These are phyloP conservation scores for Branchinecta lynchi DNA, from an alignment of 1,140 invertebrate genomes.

Conservation along the genomic window DNA sequence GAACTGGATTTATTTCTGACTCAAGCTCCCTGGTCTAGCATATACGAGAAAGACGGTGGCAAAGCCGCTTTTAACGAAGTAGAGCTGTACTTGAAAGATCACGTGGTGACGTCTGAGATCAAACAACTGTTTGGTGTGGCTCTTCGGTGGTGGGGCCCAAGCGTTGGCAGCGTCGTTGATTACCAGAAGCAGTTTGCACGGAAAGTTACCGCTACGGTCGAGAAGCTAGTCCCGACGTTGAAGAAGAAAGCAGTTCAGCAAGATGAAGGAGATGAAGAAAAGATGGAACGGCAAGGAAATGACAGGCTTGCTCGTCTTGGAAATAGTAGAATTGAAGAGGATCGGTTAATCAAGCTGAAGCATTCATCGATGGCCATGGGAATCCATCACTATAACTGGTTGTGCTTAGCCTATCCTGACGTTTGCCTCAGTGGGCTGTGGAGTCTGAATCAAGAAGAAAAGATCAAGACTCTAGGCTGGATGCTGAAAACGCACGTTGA, in stretches of 20 bases:
- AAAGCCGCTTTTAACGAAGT: constrained; percentile 7
- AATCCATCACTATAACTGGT: constrained; percentile 5
- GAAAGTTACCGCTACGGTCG: neutral
- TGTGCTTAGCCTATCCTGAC: neutral
- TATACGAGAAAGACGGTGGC: neutral
- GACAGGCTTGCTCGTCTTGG: neutral
- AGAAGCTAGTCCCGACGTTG: neutral
- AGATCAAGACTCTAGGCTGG: constrained; percentile 14
- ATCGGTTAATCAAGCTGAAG: neutral
- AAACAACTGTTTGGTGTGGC: no score
- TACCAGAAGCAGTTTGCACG: neutral
- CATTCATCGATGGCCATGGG: neutral
- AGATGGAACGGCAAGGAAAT: neutral
- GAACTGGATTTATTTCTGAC: neutral
- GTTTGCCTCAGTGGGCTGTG: constrained; percentile 2
- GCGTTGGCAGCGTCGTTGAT: neutral
- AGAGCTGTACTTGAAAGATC: neutral
- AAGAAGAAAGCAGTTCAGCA: neutral
- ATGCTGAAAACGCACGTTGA: neutral
- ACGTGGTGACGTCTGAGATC: neutral
- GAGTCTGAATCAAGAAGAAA: neutral
- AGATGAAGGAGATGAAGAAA: constrained; percentile 7
- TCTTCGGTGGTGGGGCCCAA: neutral
- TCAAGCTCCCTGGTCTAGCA: neutral
- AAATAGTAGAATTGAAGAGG: constrained; percentile 13